Evolutionary conservation across 2,888 invertebrate genomes (phyloP).

Genomic region (Drosophila prostipennis): DNA sequence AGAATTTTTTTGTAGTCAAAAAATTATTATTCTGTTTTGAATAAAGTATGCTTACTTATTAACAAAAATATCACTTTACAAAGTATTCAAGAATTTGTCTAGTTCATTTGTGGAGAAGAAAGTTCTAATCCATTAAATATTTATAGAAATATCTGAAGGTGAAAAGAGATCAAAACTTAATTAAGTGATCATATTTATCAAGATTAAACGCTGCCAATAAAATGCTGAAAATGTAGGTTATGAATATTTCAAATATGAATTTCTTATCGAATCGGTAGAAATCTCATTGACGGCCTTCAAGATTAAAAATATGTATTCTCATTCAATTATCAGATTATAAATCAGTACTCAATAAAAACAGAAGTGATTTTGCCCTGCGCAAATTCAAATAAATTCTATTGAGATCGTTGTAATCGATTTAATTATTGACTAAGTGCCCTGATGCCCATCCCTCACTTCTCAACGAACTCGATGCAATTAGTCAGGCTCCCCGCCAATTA

Average conservation of each 20-base stretch:
- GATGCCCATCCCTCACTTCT: neutral
- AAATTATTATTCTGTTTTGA: too few relatives aligned
- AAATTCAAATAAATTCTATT: conserved; percentile 9
- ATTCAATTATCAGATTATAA: neutral
- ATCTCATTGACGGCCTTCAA: neutral
- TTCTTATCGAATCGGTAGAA: conserved; percentile 1
- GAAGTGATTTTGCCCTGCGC: conserved; percentile 11
- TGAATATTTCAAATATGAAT: neutral
- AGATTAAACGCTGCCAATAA: conserved; percentile 17
- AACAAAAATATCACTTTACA: too few relatives aligned
- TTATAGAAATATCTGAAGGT: too few relatives aligned
- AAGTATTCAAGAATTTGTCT: too few relatives aligned
- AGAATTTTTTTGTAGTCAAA: too few relatives aligned
- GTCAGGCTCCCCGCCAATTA: conserved; percentile 38
- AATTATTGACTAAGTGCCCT: conserved; percentile 11
- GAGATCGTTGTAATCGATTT: conserved; percentile 12
- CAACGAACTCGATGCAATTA: conserved; percentile 13
- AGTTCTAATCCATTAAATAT: neutral
- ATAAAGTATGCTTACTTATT: too few relatives aligned
- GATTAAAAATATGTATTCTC: neutral
- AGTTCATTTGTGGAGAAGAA: neutral
- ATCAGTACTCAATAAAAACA: neutral
- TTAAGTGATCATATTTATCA: conserved; percentile 30
- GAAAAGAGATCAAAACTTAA: conserved; percentile 1
- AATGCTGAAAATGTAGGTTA: conserved; percentile 15